phyloP scores from a whole-genome alignment of 2,797 vertebrate genomes.

The Gymnocypris eckloni region DNA sequence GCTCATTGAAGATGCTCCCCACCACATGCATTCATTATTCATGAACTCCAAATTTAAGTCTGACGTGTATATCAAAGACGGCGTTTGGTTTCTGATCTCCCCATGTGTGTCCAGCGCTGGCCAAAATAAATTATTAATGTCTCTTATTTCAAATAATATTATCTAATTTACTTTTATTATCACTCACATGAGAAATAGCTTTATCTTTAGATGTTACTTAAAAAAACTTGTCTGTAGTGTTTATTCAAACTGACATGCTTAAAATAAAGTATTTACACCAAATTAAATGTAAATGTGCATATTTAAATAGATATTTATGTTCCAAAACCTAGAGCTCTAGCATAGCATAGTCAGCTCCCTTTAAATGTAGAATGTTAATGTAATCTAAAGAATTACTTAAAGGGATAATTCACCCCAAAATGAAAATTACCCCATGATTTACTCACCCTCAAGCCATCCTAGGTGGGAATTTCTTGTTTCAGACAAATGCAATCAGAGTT shows the following conservation, averaged over 20 bases:
- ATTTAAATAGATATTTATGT: neutral
- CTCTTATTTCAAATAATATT: slow-evolving; percentile 1
- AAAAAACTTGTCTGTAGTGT: neutral
- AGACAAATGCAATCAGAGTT: too few species aligned
- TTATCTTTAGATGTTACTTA: slow-evolving; percentile 5
- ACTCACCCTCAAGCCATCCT: too few species aligned
- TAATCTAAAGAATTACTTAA: too few species aligned
- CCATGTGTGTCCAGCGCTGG: slow-evolving; percentile 20
- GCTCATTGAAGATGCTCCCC: slow-evolving; percentile 76
- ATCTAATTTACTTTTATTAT: slow-evolving; percentile 7
- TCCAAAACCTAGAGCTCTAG: neutral
- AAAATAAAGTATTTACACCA: too few species aligned
- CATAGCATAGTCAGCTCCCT: neutral
- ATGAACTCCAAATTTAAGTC: slow-evolving; percentile 72
- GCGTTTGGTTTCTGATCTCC: slow-evolving; percentile 32
- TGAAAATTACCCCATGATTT: too few species aligned
- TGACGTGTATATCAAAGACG: slow-evolving; percentile 75
- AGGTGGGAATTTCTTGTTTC: too few species aligned
- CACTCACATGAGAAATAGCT: neutral
- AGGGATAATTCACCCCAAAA: neutral
- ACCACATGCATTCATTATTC: slow-evolving; percentile 69
- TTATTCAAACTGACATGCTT: too few species aligned
- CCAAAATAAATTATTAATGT: slow-evolving; percentile 11
- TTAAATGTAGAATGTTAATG: neutral
- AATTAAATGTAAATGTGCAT: neutral